Percentiles rank a stretch among this genome's conserved stretches.
Evolutionary conservation across 2,888 invertebrate genomes (phyloP).

Genomic region (Drosophila borealis): DNA sequence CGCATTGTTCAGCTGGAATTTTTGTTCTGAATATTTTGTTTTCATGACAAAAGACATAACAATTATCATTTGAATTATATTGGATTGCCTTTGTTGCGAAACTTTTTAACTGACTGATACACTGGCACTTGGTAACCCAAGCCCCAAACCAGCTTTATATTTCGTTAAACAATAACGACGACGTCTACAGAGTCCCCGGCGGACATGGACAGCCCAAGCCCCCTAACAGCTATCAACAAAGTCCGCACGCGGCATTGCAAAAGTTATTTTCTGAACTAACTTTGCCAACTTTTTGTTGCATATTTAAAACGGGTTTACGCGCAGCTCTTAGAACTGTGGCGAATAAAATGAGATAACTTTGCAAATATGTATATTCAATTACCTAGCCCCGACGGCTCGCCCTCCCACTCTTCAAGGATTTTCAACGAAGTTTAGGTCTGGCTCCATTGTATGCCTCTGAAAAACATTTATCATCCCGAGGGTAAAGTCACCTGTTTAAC

Average conservation of each 20-base stretch:
- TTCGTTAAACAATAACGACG: conserved; percentile 44
- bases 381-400: conserved; percentile 23
- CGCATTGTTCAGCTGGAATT: background rate
- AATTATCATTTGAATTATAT: conserved; percentile 65
- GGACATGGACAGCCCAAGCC: conserved; percentile 18
- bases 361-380: conserved; percentile 72
- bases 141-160: conserved; percentile 26
- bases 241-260: conserved; percentile 44
- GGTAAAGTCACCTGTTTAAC: conserved; percentile 42
- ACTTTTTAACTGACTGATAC: conserved; percentile 49
- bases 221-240: conserved; percentile 36
- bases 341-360: conserved; percentile 70
- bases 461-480: conserved; percentile 56
- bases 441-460: conserved; percentile 16
- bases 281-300: conserved; percentile 68
- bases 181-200: conserved; percentile 16
- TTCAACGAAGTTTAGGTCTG: conserved; percentile 18
- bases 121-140: conserved; percentile 10
- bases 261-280: conserved; percentile 63
- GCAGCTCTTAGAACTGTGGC: conserved; percentile 21
- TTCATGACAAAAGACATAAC: conserved; percentile 45
- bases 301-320: conserved; percentile 66
- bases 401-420: conserved; percentile 22
- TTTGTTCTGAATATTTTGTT: conserved; percentile 15
- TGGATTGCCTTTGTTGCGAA: conserved; percentile 42